Base-by-base conservation (phyloP, 2,888 invertebrate species). In the Dasysyrphus tricinctus region DNA sequence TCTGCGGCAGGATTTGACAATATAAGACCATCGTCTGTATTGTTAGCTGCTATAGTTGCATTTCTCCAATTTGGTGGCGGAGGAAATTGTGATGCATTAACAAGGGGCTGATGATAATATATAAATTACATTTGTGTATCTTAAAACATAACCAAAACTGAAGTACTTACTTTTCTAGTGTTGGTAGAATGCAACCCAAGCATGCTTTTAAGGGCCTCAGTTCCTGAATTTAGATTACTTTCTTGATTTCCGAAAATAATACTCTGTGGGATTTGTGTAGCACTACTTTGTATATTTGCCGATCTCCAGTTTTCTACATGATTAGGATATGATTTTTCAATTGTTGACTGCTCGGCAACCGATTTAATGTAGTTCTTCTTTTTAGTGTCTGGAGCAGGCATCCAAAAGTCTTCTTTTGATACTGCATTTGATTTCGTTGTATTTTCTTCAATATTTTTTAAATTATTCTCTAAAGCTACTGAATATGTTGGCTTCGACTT, bases 71-170 rank as follows among this genome's bases (percentile, higher is more conserved):
- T 80, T 29, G 76, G 73, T 9, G 85, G 82, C 0, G 86, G 82
- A n/a, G 86, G 86, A 72, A 85, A 83, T 19, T 80, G 79, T 42
- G 88, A 70, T 78, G 82, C 88, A 72, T 82, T 88, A 5, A 85
- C 80, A 39, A 78, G n/a, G 3, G 86, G 82, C 86, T 75, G 9
- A 32, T 67, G 19, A 39, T 51, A 7, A 24, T 54, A 76, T 24
- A 54, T 0, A 47, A 32, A 54, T 32, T 32, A 51, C 3, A 9
- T 11, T 49, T 19, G 4, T 16, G 2, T 19, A 3, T 1, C 9
- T 4, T 19, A 9, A 19, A 49, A 47, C 1, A 5, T 72, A 24
- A 32, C 29, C 11, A 34, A 34, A 9, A 37, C 61, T 0, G 29
- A 42, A n/a, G 0, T 7, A 16, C 12, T 44, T 56, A 34, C 49